Evolutionary conservation across 2,113 vertebrate species (phyloP).

Genomic region (Hiodon tergisus): DNA sequence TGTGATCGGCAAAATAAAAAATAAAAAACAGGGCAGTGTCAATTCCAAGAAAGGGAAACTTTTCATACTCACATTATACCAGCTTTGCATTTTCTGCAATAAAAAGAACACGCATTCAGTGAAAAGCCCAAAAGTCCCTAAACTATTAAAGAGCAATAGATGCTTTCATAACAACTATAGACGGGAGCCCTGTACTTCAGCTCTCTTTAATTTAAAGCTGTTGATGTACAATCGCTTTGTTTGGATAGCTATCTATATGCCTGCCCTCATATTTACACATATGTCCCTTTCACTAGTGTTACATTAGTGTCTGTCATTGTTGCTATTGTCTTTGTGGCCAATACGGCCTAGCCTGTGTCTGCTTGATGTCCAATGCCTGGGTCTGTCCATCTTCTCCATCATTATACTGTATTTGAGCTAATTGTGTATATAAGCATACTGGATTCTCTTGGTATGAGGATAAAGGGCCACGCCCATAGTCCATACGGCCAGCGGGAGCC

Average conservation of each 20-base stretch:
- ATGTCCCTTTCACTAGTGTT: not conserved
- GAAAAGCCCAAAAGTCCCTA: not conserved
- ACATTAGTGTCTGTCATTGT: no score
- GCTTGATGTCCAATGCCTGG: no score
- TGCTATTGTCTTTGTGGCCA: no score
- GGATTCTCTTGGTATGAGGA: no score
- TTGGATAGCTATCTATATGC: not conserved
- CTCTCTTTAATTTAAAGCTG: not conserved
- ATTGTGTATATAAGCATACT: no score
- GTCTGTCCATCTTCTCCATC: no score
- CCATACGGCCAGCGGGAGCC: not conserved
- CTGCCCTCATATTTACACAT: not conserved
- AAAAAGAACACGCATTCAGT: slow-evolving; percentile 35
- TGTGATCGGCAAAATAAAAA: not conserved
- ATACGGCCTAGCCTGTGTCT: no score
- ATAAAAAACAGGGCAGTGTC: not conserved
- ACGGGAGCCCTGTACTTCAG: not conserved
- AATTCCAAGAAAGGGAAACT: not conserved
- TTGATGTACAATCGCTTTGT: not conserved
- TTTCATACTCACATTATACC: slow-evolving; percentile 82
- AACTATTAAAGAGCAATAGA: not conserved
- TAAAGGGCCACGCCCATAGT: not conserved
- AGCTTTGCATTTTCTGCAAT: slow-evolving; percentile 90
- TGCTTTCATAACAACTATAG: not conserved
- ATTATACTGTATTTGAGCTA: no score